Base-by-base conservation (phyloP, 1,140 invertebrate species). In the Sycophila sp. region DNA sequence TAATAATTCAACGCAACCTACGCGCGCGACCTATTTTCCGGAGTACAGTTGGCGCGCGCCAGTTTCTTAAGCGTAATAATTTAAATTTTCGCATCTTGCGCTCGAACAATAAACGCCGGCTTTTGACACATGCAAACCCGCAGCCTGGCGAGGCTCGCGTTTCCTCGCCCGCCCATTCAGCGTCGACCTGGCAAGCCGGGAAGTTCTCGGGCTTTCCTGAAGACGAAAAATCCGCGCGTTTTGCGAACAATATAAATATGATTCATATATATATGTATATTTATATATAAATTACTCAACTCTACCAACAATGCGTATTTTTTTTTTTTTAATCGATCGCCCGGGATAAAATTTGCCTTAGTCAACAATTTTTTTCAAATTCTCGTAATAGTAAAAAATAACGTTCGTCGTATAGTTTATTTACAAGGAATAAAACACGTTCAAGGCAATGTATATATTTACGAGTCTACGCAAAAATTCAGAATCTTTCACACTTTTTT, bases 371-470 rank as follows among this genome's bases (percentile, higher is more conserved):
- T 45, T 10, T 24, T n/a, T 13, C 24, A 10, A 10, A 24, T 13
- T 53, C 15, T 30, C n/a, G 4, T 45, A 30, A 26, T 45, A 49
- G 65, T 30, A 62, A 69, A 68, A n/a, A 59, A 60, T 63, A 45
- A 63, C 59, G 30, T 36, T 56, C 15, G 19, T 56, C 32, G 17
- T 40, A 22, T 64, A 40, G n/a, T 34, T 15, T 49, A 70, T 58
- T 19, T 70, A 70, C 68, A 64, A 58, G 38, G 30, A 51, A n/a
- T n/a, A n/a, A 69, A 63, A 62, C 13, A 45, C 32, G 32, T 19
- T 26, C 38, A 45, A 30, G 42, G 34, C 56, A 32, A 26, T 26
- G 11, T 5, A 30, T 36, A 47, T n/a, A n/a, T n/a, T n/a, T n/a
- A n/a, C n/a, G 42, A 47, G 17, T 47, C 19, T 47, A 10, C 40